These are phyloP conservation scores for Ochotona curzoniae DNA, from an alignment of 2,113 vertebrate genomes.

Conservation along the genomic window DNA sequence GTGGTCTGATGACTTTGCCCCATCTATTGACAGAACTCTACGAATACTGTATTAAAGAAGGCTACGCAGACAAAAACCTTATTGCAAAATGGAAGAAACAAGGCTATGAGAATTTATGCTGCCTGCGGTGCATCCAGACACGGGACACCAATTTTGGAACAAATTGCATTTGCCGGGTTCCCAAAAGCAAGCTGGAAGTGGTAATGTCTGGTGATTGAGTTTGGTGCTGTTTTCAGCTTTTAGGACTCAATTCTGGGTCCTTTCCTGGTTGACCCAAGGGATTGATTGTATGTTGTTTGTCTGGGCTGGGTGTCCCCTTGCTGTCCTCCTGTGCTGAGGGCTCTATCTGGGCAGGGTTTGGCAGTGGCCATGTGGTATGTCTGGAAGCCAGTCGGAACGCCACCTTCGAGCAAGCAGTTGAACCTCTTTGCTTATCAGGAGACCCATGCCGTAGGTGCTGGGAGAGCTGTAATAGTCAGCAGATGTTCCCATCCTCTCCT, in stretches of 20 bases:
- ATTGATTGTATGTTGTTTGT: not conserved
- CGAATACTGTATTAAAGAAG: conserved; percentile 98
- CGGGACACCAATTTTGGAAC: conserved; percentile 99
- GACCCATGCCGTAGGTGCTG: not conserved
- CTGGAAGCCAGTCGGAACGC: not conserved
- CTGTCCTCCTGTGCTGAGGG: not conserved
- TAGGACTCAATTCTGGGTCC: not conserved
- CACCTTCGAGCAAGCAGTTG: not conserved
- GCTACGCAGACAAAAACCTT: conserved; percentile 98
- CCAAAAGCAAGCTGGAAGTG: conserved; percentile 99
- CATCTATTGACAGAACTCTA: conserved; percentile 91
- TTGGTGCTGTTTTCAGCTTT: not conserved
- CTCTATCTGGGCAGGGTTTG: not conserved
- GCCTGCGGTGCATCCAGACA: conserved; percentile 97
- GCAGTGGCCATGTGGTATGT: not conserved
- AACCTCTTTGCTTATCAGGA: not conserved
- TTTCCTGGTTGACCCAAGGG: not conserved
- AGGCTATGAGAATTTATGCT: conserved; percentile 98
- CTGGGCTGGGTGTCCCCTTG: not conserved
- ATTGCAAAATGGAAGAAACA: conserved; percentile 99
- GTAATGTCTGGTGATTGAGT: conserved; percentile 83
- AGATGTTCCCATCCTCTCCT: not conserved
- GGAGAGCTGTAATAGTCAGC: not conserved
- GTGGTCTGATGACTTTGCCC: not conserved
- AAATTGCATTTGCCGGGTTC: conserved; percentile 98